A percentile compares a stretch with the other conserved stretches of the same genome.
phyloP scores from a whole-genome alignment of 1,140 invertebrate genomes.

The Bombyx mori region ASM3026992v2 NC_085115.1:1342001-1342500 shows the following conservation, averaged over 20 bases:
- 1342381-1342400: slow-evolving; percentile 82
- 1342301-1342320: slow-evolving; percentile 85
- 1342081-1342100: no score
- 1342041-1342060: no score
- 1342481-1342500: slow-evolving; percentile 76
- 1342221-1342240: slow-evolving; percentile 3
- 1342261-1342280: no score
- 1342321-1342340: slow-evolving; percentile 77
- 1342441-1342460: slow-evolving; percentile 73
- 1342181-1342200: slow-evolving; percentile 23
- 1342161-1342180: slow-evolving; percentile 25
- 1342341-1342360: slow-evolving; percentile 73
- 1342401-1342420: slow-evolving; percentile 87
- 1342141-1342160: slow-evolving; percentile 24
- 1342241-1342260: no score
- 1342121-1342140: slow-evolving; percentile 13
- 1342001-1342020: no score
- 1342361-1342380: slow-evolving; percentile 37
- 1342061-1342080: no score
- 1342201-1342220: slow-evolving; percentile 8
- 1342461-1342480: slow-evolving; percentile 75
- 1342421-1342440: slow-evolving; percentile 72
- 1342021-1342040: no score
- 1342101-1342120: no score
- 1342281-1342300: slow-evolving; percentile 30